Conservation (phyloP, 2,888 invertebrate genomes). For the Rhingia campestris region DNA sequence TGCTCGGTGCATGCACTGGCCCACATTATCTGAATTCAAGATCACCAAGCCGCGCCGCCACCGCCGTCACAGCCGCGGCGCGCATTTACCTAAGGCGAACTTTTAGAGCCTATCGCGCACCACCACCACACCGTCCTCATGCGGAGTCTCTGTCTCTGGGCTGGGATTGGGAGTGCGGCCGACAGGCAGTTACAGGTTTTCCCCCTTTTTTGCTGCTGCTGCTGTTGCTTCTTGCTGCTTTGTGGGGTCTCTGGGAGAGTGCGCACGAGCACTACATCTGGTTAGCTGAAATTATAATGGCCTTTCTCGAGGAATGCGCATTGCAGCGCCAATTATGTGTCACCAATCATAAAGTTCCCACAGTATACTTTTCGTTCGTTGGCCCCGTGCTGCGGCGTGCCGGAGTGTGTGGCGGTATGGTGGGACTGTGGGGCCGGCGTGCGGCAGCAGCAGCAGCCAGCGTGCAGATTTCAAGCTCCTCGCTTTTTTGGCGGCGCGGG, state of each 20-base stretch:
- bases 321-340: slow-evolving; percentile 75
- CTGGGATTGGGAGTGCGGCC: slow-evolving; percentile 76
- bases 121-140: slow-evolving; percentile 43
- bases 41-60: slow-evolving; percentile 55
- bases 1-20: slow-evolving; percentile 62
- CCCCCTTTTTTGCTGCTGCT: slow-evolving; percentile 51
- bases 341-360: slow-evolving; percentile 78
- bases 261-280: slow-evolving; percentile 74
- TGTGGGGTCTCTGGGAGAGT: slow-evolving; percentile 72
- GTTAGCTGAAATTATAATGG: slow-evolving; percentile 74
- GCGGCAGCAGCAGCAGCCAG: not conserved
- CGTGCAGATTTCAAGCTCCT: slow-evolving; percentile 50
- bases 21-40: slow-evolving; percentile 74
- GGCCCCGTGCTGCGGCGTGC: slow-evolving; percentile 60
- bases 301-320: slow-evolving; percentile 74
- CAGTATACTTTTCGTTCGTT: slow-evolving; percentile 76
- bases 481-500: slow-evolving; percentile 24
- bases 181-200: slow-evolving; percentile 79
- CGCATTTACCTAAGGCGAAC: slow-evolving; percentile 68
- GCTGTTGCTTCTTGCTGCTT: slow-evolving; percentile 59
- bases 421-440: slow-evolving; percentile 7
- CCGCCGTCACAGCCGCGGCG: slow-evolving; percentile 42
- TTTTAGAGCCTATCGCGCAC: slow-evolving; percentile 69
- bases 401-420: slow-evolving; percentile 40
- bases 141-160: slow-evolving; percentile 46